Conservation (phyloP, 2,113 vertebrate species). For the Lepus europaeus region DNA sequence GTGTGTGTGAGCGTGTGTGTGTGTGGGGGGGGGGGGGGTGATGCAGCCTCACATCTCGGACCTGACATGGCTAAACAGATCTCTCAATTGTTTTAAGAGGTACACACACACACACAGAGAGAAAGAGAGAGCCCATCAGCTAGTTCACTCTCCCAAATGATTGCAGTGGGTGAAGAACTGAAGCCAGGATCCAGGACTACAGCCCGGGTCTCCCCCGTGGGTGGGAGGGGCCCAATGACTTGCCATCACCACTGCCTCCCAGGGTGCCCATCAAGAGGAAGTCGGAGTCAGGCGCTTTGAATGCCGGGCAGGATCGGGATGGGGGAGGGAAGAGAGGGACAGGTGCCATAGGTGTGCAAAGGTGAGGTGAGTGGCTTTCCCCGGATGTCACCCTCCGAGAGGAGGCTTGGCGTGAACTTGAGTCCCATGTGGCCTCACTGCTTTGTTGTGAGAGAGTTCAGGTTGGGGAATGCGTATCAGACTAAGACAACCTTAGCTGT, state of each 20-base stretch:
- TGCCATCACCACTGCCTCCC: too few species aligned
- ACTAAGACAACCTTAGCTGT: not conserved
- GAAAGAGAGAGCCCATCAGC: too few species aligned
- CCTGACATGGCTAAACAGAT: not conserved
- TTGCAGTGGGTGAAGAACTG: too few species aligned
- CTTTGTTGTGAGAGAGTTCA: not conserved
- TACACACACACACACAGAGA: too few species aligned
- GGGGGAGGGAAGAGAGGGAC: not conserved
- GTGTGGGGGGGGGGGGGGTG: too few species aligned
- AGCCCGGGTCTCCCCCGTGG: too few species aligned
- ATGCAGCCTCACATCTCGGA: not conserved
- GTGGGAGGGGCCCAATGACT: too few species aligned
- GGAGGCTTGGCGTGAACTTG: not conserved
- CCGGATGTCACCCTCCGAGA: not conserved
- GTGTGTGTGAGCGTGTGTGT: not conserved
- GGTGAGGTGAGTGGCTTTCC: not conserved
- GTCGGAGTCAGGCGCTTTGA: too few species aligned
- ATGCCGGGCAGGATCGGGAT: too few species aligned
- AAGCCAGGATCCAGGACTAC: too few species aligned
- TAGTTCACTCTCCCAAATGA: too few species aligned
- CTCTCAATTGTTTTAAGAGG: not conserved
- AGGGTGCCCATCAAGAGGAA: too few species aligned
- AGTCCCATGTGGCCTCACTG: not conserved
- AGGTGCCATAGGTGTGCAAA: fast-evolving
- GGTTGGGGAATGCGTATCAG: not conserved